These are phyloP conservation scores for Rhynchopsitta pachyrhyncha DNA, from an alignment of 2,113 vertebrate genomes.

Conservation along the genomic window DNA sequence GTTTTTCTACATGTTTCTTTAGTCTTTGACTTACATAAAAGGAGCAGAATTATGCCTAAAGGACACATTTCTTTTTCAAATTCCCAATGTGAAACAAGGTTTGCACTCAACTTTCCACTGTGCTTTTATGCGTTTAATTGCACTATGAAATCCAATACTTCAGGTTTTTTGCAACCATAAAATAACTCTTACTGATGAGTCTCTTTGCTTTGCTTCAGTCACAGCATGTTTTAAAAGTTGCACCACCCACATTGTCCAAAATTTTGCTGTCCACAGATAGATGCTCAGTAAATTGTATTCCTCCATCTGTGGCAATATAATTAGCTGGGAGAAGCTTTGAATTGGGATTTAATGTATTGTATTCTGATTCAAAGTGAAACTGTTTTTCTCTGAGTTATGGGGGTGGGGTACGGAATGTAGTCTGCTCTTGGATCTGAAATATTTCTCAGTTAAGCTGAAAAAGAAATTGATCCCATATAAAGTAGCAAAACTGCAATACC, in stretches of 20 bases:
- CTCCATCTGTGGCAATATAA: conserved; percentile 54
- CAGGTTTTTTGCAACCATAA: conserved; percentile 31
- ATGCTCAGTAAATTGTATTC: conserved; percentile 63
- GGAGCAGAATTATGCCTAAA: not conserved
- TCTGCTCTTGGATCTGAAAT: not conserved
- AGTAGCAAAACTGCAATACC: not conserved
- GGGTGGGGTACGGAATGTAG: not conserved
- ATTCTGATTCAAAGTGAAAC: conserved; percentile 20
- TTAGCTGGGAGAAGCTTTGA: conserved; percentile 29
- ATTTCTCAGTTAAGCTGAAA: not conserved
- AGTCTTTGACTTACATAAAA: not conserved
- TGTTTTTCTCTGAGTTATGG: conserved; percentile 4
- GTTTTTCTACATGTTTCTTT: not conserved
- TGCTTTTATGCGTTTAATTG: conserved; percentile 10
- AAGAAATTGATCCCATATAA: not conserved
- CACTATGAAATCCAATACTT: not conserved
- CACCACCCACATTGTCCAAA: conserved; percentile 51
- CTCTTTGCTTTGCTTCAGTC: conserved; percentile 26
- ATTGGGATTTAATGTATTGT: conserved; percentile 8
- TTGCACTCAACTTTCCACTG: not conserved
- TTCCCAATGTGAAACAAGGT: not conserved
- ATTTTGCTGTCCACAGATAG: conserved; percentile 64
- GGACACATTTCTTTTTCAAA: not conserved
- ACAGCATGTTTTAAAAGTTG: conserved; percentile 43
- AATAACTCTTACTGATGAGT: conserved; percentile 1